phyloP scores from a whole-genome alignment of 2,113 vertebrate species.

The Gymnarchus niloticus region DNA sequence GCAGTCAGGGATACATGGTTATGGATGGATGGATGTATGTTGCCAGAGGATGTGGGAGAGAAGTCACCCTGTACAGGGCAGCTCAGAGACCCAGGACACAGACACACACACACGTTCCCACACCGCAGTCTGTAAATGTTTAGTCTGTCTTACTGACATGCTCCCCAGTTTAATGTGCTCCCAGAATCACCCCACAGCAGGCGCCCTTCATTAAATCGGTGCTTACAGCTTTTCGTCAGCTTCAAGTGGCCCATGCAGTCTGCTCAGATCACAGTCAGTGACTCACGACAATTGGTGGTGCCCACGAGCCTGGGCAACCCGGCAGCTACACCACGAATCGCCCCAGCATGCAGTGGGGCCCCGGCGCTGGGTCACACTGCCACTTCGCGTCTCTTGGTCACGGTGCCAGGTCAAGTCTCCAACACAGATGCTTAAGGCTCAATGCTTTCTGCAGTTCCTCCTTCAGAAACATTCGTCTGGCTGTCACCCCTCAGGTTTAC shows the following conservation, averaged over 20 bases:
- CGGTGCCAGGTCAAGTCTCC: background rate
- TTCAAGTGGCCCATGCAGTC: background rate
- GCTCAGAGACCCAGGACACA: background rate
- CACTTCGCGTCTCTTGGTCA: background rate
- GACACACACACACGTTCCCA: background rate
- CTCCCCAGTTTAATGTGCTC: background rate
- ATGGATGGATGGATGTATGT: background rate
- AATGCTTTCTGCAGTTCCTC: background rate
- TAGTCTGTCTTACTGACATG: conserved; percentile 1
- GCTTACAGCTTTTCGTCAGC: background rate
- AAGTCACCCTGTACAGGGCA: background rate
- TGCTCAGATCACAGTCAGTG: background rate
- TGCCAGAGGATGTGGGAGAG: background rate
- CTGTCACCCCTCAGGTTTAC: no score
- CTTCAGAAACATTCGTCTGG: background rate
- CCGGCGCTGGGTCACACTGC: background rate
- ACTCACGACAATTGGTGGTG: background rate
- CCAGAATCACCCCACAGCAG: background rate
- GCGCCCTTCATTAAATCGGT: background rate
- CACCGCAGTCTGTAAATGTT: background rate
- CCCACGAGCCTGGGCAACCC: background rate
- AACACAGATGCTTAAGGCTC: background rate
- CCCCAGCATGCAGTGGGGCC: background rate
- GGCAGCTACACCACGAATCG: background rate
- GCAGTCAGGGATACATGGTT: background rate